Evolutionary conservation across 2,797 vertebrate species (phyloP), one percentile per base, ranked within the genome.

Genomic region (Leptodactylus fallax): DNA sequence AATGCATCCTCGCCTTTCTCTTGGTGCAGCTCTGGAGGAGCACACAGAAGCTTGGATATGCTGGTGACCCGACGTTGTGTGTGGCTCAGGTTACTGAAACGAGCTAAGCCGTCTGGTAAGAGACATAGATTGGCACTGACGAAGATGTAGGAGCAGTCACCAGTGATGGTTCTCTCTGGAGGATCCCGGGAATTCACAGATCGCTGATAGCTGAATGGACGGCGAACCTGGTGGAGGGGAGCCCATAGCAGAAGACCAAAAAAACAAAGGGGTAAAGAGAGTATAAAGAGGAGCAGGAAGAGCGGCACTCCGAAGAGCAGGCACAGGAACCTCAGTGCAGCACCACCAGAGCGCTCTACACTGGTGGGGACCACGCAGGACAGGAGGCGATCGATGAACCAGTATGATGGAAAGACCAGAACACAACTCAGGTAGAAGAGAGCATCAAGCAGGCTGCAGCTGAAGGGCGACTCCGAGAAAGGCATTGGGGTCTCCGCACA

Each of bases 191-290:
- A 0, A 87, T 76, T 0, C 79, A 83, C 0, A 49, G 60, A 8
- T 0, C 90, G 90, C 88, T 92, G 93, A 91, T 97, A 97, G 83
- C 90, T 88, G 88, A 97, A 98, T 7, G 97, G 97, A n/a, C 96
- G 94, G 9, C 96, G 96, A 0, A 90, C 91, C 0, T 85, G 89
- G 90, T 98, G 96, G 12, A 96, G 93, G 0, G 95, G 96, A 7
- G 95, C 94, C 97, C 97, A 97, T 16, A 97, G 87, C 60, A 97
- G 77, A 63, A 97, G 93, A 19, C 96, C 96, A 0, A 96, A 67
- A 1, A 96, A 51, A 0, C 94, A 94, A 0, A 95, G 0, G 0
- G 97, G 97, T 3, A 94, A 79, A 2, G 92, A 85, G 2, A 92
- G 0, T 0, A 97, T 27, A 72, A 97, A 93, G 63, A 96, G 93